Base-by-base conservation (phyloP, 2,113 vertebrate genomes). In the Engystomops pustulosus region DNA sequence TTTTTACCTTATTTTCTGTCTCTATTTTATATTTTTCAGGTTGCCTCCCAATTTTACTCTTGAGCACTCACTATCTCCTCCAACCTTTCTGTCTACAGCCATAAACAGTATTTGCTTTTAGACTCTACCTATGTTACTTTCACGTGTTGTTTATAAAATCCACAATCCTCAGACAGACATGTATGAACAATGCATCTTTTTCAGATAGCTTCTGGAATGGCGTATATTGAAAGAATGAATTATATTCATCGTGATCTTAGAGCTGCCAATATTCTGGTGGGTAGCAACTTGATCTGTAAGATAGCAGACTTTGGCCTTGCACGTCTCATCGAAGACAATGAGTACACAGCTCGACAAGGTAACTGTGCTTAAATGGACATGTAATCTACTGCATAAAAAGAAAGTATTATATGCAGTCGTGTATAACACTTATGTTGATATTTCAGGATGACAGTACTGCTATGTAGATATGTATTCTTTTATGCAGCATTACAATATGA, bases 201-300 rank as follows among this genome's bases (percentile, higher is more conserved):
- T 20, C 81, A 96, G 98, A 96, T 98, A 14, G 95, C 98, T 0
- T 91, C 94, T 0, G 98, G 98, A 60, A 99, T 99, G 98, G 97
- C 98, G 0, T 99, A 99, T 90, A 98, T 99, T 0, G 98, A 99
- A 87, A 87, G 95, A 65, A 99, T 99, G 98, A 99, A 99, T 92
- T 99, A 99, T 90, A 99, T 99, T 91, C 98, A 99, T 71, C 94
- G 98, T 45, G 98, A 99, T 80, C 92, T 99, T 71, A 93, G 98
- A 0, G 98, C 98, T 0, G 98, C 98, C 78, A 99, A 99, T 93
- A 99, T 99, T 89, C 94, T 99, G 17, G 98, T 99, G 6, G 96
- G 95, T 5, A 97, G 99, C 79, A 95, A 92, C 88, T 93, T 99
- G 81, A 95, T 96, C 83, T 99, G 98, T 88, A 99, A 99, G 92